Base-by-base conservation (phyloP, 2,888 invertebrate species). In the Pharmacophagus antenor region DNA sequence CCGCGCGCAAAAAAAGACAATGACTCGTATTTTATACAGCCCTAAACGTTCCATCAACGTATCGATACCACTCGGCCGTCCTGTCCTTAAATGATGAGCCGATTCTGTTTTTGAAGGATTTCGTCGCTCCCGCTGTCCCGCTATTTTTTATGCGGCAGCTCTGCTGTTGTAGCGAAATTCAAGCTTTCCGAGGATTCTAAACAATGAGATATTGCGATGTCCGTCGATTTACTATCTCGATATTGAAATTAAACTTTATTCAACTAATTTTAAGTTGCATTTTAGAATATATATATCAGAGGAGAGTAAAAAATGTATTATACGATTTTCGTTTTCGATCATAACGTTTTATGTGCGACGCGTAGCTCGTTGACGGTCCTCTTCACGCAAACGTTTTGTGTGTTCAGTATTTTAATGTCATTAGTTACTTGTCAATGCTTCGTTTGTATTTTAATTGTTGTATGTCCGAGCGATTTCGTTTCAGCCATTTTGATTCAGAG, bases 1-100 rank as follows among this genome's bases (percentile, higher is more conserved):
- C 78, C 83, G 80, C 84, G 77, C 79, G 84, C 85, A 85, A 87
- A 87, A 31, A 85, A 87, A 85, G 78, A 87, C 87, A 85, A 86
- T 84, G 84, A 83, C 82, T 73, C 78, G 82, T 84, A 88, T 85
- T 84, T 84, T 85, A 86, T 85, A 80, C 77, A 82, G 80, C 80
- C 81, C 81, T 82, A 85, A 88, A 86, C 81, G 82, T 86, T 85
- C 79, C 82, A 83, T 83, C 83, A 79, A 77, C 74, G 82, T 75
- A 84, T 84, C 78, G 87, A 83, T 82, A 75, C 80, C 79, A 79
- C 74, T 76, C 75, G 73, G 69, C 72, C 69, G 75, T 70, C 73
- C 71, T 76, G 75, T 74, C 77, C 75, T 76, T 79, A 79, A 80
- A 79, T 74, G 79, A 80, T 74, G 75, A 67, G 67, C 57, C 62